Base-by-base conservation (phyloP, 2,888 invertebrate genomes). In the Altica lythri region DNA sequence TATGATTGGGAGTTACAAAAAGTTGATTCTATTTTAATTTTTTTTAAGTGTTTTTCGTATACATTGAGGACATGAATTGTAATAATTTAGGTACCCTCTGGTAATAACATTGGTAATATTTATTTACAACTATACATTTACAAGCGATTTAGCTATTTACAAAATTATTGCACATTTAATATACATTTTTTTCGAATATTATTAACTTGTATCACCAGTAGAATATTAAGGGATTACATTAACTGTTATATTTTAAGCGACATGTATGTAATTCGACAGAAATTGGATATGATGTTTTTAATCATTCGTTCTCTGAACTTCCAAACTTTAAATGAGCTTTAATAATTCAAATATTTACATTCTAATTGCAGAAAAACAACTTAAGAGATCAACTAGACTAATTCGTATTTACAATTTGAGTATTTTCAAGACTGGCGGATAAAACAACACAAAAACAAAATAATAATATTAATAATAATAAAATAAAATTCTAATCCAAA, bases 141-240 rank as follows among this genome's bases (percentile, higher is more conserved):
- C 68, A 73, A 73, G 72, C 73, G 70, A 70, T 67, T 63, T 61
- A 71, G 68, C 68, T 75, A 74, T 74, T 70, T 75, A 75, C 74
- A 75, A 68, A 72, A 72, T 76, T 77, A 76, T 77, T 77, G 76
- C 76, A 77, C 76, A 76, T 75, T 72, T 73, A 73, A 73, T 74
- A 72, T 74, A 75, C 72, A 73, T 61, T 65, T 60, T 60, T 60
- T 49, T 49, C 27, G 25, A 59, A 40, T 48, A 53, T 55, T 48
- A 57, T 57, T 59, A 62, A 56, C 19, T 59, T 58, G 40, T 52
- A 60, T 60, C 59, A 62, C 62, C 55, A 37, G 54, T 53, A 52
- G 54, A 57, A 59, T 60, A 62, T 60, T 56, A 40, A 37, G 51
- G 50, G 42, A 53, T 51, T 57, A 58, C 56, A 59, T 53, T 37